Base-by-base conservation (phyloP, 2,797 vertebrate species). In the Gadopsis marmoratus region DNA sequence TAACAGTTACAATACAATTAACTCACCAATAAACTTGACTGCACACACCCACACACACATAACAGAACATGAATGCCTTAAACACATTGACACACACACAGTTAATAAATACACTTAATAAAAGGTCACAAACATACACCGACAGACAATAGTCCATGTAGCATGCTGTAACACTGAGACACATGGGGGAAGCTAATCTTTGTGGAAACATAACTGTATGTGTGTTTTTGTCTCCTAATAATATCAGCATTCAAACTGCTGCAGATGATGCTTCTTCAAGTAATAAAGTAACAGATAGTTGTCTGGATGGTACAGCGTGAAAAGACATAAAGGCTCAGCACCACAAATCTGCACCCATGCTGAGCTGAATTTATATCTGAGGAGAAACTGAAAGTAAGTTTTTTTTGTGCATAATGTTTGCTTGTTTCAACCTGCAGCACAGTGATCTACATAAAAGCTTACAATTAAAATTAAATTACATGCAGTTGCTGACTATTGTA, bases 161-260 rank as follows among this genome's bases (percentile, higher is more conserved):
- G 68, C 70, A 64, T 74, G 81, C 73, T 35, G 9, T 1, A 51
- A 73, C 66, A 67, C 51, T 19, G 71, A 86, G 71, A 81, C 84
- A 29, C 86, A 50, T 19, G 21, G 5, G 63, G 81, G 79, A 65
- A 73, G 83, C 65, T 71, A 66, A 74, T 75, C 41, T 66, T 31
- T 59, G 33, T 23, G 21, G 54, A 70, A 74, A 66, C 43, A 26
- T 23, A 50, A 17, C 4, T 45, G 13, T 4, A 0, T 41, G 6
- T 51, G 43, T 67, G 41, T 58, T 5, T 70, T 31, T 63, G 41
- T 78, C 47, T 47, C 17, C 6, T 23, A 10, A n/a, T 4, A 29
- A 31, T n/a, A 31, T 29, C 4, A 50, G 16, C 11, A 6, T 17
- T 21, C 54, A 21, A 45, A 26, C n/a, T 29, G 7, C 9, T 16